Conservation (phyloP, 2,113 vertebrate genomes). For the Toxostoma redivivum region DNA sequence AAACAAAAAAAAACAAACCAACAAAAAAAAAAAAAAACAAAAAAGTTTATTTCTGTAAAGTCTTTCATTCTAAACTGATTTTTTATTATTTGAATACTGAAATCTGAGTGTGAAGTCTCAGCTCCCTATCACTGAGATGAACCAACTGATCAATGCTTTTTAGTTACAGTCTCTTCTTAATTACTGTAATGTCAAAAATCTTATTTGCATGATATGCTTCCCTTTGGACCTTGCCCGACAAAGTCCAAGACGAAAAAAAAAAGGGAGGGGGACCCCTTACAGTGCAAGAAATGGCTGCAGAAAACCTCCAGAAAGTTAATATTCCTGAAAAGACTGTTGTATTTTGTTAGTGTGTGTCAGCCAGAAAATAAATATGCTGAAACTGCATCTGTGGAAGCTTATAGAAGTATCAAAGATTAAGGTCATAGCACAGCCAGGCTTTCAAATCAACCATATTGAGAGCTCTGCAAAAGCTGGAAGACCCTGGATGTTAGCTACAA, state of each 20-base stretch:
- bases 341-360: not conserved
- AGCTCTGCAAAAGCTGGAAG: not conserved
- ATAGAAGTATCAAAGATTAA: not conserved
- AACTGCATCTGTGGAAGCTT: not conserved
- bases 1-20: not conserved
- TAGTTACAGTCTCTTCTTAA: not conserved
- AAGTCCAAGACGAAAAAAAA: not conserved
- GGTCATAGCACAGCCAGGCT: not conserved
- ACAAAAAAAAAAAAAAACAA: no score
- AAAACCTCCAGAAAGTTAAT: not conserved
- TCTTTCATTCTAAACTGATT: not conserved
- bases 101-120: not conserved
- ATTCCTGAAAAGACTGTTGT: not conserved
- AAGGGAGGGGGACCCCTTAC: rapidly evolving
- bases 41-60: not conserved
- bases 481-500: not conserved
- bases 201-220: not conserved
- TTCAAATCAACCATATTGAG: not conserved
- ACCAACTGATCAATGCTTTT: not conserved
- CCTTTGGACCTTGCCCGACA: not conserved
- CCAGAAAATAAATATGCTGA: not conserved
- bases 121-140: not conserved
- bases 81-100: not conserved
- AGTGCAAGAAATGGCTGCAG: not conserved
- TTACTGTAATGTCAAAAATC: not conserved